Percentiles rank a stretch among this genome's conserved stretches.
phyloP scores from a whole-genome alignment of 2,797 vertebrate species.

The Syncerus caffer region DNA sequence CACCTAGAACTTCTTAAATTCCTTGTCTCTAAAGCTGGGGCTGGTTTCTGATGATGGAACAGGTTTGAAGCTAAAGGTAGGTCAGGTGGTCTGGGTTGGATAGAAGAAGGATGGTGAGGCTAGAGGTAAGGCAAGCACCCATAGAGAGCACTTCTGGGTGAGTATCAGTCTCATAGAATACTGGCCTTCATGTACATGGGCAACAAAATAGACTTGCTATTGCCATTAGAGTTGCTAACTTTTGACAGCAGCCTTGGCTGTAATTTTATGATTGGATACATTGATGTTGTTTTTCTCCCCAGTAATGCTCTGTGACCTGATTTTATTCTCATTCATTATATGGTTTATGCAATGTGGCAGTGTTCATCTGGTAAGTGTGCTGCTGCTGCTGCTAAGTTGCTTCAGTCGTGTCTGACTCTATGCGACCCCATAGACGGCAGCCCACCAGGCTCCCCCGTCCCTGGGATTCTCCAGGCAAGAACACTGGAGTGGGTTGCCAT shows the following conservation, averaged over 20 bases:
- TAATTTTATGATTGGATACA: neutral
- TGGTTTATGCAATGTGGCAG: neutral
- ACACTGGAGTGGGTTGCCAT: too few relatives aligned
- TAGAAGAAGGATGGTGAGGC: neutral
- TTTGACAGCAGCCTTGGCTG: neutral
- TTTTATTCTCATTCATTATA: constrained; percentile 30
- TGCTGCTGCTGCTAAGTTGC: too few relatives aligned
- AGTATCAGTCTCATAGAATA: neutral
- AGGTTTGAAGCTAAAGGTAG: neutral
- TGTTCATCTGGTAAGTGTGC: neutral
- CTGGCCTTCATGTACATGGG: neutral
- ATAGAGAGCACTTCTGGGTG: neutral
- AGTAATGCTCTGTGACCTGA: neutral
- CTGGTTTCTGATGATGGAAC: neutral
- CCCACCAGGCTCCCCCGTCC: too few relatives aligned
- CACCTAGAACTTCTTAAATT: neutral
- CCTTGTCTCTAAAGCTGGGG: neutral
- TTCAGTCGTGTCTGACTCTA: too few relatives aligned
- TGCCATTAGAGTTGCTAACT: neutral
- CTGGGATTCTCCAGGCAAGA: too few relatives aligned
- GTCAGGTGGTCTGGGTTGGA: neutral
- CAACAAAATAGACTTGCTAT: neutral
- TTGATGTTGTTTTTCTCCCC: neutral
- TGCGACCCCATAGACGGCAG: too few relatives aligned
- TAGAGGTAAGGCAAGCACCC: neutral